These are phyloP conservation scores for Bolinopsis microptera DNA, from an alignment of 37 sponge, comb jelly and placozoan species.

Conservation along the genomic window DNA sequence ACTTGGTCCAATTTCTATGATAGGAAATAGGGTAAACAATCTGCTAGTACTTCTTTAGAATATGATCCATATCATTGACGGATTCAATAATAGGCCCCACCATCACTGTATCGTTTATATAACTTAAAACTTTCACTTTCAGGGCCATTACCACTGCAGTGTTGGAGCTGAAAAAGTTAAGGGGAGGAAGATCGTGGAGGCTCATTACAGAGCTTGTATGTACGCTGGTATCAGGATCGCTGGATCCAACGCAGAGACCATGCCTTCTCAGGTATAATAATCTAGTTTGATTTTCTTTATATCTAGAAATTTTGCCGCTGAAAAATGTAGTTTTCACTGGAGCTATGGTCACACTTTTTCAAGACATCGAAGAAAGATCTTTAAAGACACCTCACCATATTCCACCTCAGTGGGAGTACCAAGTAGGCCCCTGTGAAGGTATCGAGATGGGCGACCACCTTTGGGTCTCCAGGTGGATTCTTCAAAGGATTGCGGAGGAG, in stretches of 20 bases:
- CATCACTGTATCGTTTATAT: too few species aligned
- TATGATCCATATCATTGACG: too few species aligned
- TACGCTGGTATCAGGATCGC: conserved; percentile 67
- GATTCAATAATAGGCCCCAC: too few species aligned
- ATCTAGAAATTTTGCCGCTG: background rate
- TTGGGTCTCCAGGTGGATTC: conserved; percentile 69
- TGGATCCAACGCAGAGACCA: conserved; percentile 64
- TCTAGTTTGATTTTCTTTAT: background rate
- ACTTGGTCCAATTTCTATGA: too few species aligned
- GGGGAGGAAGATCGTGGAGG: conserved; percentile 64
- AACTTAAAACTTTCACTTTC: too few species aligned
- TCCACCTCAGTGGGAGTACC: conserved; percentile 67
- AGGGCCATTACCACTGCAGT: conserved; percentile 90
- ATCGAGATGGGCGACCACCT: conserved; percentile 71
- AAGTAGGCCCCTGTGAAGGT: conserved; percentile 68
- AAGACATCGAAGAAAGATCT: background rate
- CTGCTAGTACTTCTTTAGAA: too few species aligned
- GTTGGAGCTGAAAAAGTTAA: conserved; percentile 68
- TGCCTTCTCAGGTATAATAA: conserved; percentile 68
- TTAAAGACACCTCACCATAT: background rate
- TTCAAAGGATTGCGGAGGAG: conserved; percentile 68
- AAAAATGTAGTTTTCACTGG: background rate
- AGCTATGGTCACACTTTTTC: background rate
- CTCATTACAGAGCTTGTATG: too few species aligned
- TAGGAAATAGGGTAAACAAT: too few species aligned